Percentiles rank a stretch among this genome's conserved stretches.
Evolutionary conservation across 1,140 invertebrate species (phyloP).

Genomic region (Chironomus tepperi): DNA sequence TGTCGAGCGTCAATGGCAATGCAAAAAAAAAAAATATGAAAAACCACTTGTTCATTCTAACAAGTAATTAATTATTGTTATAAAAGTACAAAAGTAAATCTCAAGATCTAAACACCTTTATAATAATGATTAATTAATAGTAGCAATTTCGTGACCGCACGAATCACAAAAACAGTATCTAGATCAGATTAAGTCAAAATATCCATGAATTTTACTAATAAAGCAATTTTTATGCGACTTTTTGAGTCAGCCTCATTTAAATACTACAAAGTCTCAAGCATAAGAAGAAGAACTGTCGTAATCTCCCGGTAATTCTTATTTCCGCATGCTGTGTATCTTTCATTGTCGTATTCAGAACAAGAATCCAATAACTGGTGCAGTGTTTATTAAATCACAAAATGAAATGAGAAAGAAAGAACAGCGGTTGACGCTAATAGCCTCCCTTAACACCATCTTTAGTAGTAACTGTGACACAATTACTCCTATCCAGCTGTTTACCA

Average conservation of each 20-base stretch:
- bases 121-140: constrained; percentile 3
- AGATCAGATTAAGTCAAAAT: not conserved
- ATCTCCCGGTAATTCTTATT: constrained; percentile 1
- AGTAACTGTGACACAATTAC: constrained; percentile 5
- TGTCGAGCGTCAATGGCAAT: not conserved
- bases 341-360: not conserved
- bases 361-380: not conserved
- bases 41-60: constrained; percentile 1
- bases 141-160: not conserved
- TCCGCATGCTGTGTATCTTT: constrained; percentile 1
- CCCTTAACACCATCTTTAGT: constrained; percentile 17
- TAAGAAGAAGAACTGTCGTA: too few relatives aligned
- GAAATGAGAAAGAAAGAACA: not conserved
- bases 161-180: not conserved
- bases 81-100: not conserved
- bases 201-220: not conserved
- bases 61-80: not conserved
- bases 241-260: too few relatives aligned
- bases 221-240: not conserved
- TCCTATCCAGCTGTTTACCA: not conserved
- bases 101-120: not conserved
- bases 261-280: too few relatives aligned
- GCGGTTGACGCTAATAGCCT: constrained; percentile 1
- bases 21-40: not conserved
- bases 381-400: not conserved